These are phyloP conservation scores for Petroica traversi DNA, from an alignment of 2,113 vertebrate species.

Conservation along the genomic window DNA sequence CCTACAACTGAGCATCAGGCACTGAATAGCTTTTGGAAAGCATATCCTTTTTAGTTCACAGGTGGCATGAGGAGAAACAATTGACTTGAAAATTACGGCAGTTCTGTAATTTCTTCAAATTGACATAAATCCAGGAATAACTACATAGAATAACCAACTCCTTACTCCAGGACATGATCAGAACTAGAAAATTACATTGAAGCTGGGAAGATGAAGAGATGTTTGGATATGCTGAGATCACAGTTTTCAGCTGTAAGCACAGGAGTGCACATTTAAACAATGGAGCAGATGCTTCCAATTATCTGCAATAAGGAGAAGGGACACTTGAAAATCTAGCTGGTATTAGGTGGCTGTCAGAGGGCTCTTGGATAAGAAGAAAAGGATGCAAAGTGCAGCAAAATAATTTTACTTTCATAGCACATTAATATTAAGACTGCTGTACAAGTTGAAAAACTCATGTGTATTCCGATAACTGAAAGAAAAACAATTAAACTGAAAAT, in stretches of 20 bases:
- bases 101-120: constrained; percentile 8
- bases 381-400: background rate
- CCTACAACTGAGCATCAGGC: background rate
- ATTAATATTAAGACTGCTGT: background rate
- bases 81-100: background rate
- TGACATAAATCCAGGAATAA: background rate
- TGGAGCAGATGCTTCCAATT: constrained; percentile 25
- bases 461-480: background rate
- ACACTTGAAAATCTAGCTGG: background rate
- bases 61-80: background rate
- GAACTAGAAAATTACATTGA: background rate
- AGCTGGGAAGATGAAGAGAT: background rate
- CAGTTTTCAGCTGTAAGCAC: background rate
- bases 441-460: background rate
- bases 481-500: background rate
- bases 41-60: background rate
- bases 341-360: background rate
- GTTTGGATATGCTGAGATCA: background rate
- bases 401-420: background rate
- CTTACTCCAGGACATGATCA: background rate
- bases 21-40: background rate
- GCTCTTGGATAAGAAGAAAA: background rate
- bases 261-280: background rate
- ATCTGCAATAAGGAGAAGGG: background rate
- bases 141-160: constrained; percentile 13